phyloP scores from a whole-genome alignment of 2,797 vertebrate species.

The Hybognathus amarus region DNA sequence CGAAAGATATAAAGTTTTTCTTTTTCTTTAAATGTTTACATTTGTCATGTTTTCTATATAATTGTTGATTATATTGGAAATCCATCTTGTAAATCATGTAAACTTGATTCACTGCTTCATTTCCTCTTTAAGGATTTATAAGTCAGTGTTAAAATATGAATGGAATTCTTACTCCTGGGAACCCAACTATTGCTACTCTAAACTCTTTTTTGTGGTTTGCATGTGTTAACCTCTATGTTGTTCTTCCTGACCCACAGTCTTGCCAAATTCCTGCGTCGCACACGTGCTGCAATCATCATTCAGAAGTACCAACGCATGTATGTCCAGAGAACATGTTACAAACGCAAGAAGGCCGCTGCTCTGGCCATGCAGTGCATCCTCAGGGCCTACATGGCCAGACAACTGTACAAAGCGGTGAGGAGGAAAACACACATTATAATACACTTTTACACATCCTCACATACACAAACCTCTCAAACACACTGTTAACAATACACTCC shows the following conservation, averaged over 20 bases:
- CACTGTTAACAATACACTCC: neutral
- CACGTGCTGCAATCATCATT: conserved; percentile 85
- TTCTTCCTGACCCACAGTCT: conserved; percentile 73
- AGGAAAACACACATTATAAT: conserved; percentile 4
- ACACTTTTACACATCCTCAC: no score
- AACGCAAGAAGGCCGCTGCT: conserved; percentile 81
- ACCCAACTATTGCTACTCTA: neutral
- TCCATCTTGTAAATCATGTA: no score
- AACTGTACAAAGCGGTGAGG: conserved; percentile 87
- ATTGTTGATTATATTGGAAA: no score
- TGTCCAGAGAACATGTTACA: conserved; percentile 82
- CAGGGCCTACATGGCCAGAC: conserved; percentile 90
- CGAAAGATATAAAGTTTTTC: no score
- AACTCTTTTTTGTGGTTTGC: neutral
- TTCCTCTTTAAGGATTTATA: neutral
- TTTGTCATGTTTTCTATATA: no score
- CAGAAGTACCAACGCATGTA: conserved; percentile 96
- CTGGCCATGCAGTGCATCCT: conserved; percentile 90
- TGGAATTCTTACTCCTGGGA: neutral
- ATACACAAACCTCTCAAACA: neutral
- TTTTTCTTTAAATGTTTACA: no score
- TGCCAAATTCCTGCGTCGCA: conserved; percentile 89
- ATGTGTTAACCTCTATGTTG: neutral
- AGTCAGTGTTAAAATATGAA: neutral
- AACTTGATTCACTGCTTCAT: no score